Evolutionary conservation across 2,888 invertebrate species (phyloP), one percentile per base, ranked within the genome.

Genomic region (Furcula furcula): DNA sequence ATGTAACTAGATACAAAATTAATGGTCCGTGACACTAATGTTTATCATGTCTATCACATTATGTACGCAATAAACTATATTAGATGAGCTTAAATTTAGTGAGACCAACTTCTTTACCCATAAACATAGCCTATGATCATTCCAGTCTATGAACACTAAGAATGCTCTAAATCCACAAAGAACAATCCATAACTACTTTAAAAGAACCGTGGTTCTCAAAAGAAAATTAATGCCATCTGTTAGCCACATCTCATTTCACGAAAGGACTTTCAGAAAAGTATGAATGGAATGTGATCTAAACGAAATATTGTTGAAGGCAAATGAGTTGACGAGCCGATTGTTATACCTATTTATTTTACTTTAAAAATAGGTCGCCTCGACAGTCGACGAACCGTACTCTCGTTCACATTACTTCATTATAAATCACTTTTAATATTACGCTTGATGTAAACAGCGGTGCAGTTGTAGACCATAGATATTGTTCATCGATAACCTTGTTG

Each of bases 401-500:
- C 37, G 35, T 59, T 56, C 49, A 55, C 48, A 49, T 52, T 40
- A 47, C 44, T 46, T 52, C 40, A 52, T 52, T 47, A 51, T 43
- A 50, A 49, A 40, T 40, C 9, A 46, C 27, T 62, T 53, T 36
- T 36, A 56, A 54, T 58, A 55, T 55, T 55, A 50, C 57, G 48
- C 58, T 54, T 42, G 61, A 59, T 54, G 57, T 69, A 71, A 74
- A 72, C 67, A 72, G 63, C 68, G 46, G 58, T 52, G 41, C 48
- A 45, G 55, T 51, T 54, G 61, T 59, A 60, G 64, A 58, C 56
- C 48, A 54, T 65, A 59, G 55, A 68, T 67, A 71, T 68, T 66
- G 63, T 72, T 55, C 71, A 77, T 78, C 67, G 80, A 86, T 82
- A 77, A 77, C 69, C 73, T 71, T 64, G 81, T 75, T 83, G 85